Percentiles rank a stretch among this genome's conserved stretches.
Evolutionary conservation across 2,888 invertebrate species (phyloP).

Genomic region (Phyllotreta cruciferae): DNA sequence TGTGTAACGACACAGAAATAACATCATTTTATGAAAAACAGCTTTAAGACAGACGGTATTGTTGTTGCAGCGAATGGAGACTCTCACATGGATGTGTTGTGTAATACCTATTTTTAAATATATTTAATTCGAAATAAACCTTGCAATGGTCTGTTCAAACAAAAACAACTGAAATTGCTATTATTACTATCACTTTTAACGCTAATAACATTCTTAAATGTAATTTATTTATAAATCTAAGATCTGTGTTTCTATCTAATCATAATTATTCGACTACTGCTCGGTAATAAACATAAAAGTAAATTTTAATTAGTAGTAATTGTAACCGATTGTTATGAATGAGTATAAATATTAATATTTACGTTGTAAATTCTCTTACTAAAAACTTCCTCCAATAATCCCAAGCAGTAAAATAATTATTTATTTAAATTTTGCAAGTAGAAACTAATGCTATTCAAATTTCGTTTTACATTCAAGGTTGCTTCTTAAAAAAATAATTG

Average conservation of each 20-base stretch:
- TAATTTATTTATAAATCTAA: background rate
- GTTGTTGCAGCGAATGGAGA: background rate
- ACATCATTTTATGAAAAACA: conserved; percentile 7
- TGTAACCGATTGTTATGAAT: no score
- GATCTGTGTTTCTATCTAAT: no score
- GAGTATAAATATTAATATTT: no score
- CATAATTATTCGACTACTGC: no score
- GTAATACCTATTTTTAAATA: conserved; percentile 15
- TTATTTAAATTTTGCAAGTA: conserved; percentile 6
- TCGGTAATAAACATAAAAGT: no score
- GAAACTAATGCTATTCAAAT: conserved; percentile 13
- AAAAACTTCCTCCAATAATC: no score
- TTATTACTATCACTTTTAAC: conserved; percentile 12
- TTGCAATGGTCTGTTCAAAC: conserved; percentile 13
- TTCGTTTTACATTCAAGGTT: conserved; percentile 17
- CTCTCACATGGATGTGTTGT: conserved; percentile 10
- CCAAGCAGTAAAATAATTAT: background rate
- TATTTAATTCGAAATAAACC: conserved; percentile 14
- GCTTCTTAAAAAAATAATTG: conserved; percentile 5
- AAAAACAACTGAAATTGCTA: conserved; percentile 8
- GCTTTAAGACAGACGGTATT: background rate
- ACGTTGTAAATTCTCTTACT: no score
- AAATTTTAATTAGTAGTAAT: no score
- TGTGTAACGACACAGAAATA: background rate
- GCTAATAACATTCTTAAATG: conserved; percentile 9